phyloP scores from a whole-genome alignment of 2,113 vertebrate genomes.

The Philantomba maxwellii region DNA sequence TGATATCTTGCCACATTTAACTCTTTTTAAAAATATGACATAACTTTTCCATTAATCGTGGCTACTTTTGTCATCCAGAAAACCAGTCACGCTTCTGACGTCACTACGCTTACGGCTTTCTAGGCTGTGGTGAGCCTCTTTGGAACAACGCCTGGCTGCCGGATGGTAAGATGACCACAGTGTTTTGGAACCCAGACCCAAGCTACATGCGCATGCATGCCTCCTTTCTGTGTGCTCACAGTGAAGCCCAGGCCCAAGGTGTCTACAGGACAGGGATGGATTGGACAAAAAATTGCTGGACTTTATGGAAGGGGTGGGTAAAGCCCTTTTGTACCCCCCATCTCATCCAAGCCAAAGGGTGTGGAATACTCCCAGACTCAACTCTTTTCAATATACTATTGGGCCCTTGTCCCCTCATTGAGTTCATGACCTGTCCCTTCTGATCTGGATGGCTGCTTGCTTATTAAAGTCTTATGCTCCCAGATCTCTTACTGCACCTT shows the following conservation, averaged over 20 bases:
- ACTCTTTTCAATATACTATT: not conserved
- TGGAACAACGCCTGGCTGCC: not conserved
- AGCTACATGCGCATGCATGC: not conserved
- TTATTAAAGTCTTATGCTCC: not conserved
- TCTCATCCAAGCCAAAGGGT: not conserved
- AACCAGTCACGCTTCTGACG: not conserved
- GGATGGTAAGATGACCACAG: not conserved
- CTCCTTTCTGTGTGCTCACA: not conserved
- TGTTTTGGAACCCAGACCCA: not conserved
- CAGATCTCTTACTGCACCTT: not conserved
- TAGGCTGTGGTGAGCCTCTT: not conserved
- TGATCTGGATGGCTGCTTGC: not conserved
- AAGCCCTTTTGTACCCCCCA: not conserved
- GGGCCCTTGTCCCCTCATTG: not conserved
- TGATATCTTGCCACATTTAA: not conserved
- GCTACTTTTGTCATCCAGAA: not conserved
- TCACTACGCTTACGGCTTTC: not conserved
- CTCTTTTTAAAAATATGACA: not conserved
- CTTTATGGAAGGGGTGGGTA: not conserved
- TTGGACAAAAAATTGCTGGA: not conserved
- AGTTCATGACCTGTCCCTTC: not conserved
- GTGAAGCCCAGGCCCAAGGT: not conserved
- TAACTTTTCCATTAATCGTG: not conserved
- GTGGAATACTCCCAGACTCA: not conserved
- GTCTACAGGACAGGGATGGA: not conserved